Conservation (phyloP, 2,888 invertebrate species). For the Euplexia lucipara region DNA sequence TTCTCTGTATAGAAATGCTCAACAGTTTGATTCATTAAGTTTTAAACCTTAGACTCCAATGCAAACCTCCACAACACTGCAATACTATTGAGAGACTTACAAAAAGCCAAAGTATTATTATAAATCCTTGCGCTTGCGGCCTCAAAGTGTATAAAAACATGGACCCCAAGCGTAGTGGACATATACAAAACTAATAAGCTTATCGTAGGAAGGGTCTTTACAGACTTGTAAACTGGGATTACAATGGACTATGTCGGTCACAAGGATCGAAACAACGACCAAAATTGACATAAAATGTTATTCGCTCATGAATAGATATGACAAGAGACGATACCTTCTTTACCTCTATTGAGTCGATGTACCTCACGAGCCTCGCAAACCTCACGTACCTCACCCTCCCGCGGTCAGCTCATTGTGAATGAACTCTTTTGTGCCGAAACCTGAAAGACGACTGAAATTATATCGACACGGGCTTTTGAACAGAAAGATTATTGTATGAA, state of each 20-base stretch:
- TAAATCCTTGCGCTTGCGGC: conserved; percentile 7
- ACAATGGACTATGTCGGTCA: conserved; percentile 28
- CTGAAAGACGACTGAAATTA: conserved; percentile 10
- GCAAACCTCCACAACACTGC: not conserved
- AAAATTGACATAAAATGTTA: conserved; percentile 13
- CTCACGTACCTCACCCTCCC: too few relatives aligned
- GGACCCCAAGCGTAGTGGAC: conserved; percentile 4
- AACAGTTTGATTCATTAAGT: too few relatives aligned
- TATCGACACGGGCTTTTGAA: conserved; percentile 23
- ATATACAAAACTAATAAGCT: conserved; percentile 22
- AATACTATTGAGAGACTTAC: conserved; percentile 8
- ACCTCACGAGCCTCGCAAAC: not conserved
- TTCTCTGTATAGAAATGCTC: not conserved
- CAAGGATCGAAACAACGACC: conserved; percentile 16
- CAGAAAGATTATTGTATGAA: conserved; percentile 33
- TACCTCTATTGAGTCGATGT: conserved; percentile 5
- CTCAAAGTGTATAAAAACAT: conserved; percentile 5
- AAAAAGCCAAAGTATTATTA: conserved; percentile 3
- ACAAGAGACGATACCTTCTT: conserved; percentile 11
- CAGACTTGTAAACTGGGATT: conserved; percentile 8
- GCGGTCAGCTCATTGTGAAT: conserved; percentile 10
- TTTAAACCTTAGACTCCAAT: not conserved
- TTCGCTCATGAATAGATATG: conserved; percentile 50
- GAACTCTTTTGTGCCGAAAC: conserved; percentile 16
- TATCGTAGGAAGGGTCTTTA: conserved; percentile 29